Evolutionary conservation across 2,113 vertebrate genomes (phyloP).

Genomic region (Tauraco erythrolophus): DNA sequence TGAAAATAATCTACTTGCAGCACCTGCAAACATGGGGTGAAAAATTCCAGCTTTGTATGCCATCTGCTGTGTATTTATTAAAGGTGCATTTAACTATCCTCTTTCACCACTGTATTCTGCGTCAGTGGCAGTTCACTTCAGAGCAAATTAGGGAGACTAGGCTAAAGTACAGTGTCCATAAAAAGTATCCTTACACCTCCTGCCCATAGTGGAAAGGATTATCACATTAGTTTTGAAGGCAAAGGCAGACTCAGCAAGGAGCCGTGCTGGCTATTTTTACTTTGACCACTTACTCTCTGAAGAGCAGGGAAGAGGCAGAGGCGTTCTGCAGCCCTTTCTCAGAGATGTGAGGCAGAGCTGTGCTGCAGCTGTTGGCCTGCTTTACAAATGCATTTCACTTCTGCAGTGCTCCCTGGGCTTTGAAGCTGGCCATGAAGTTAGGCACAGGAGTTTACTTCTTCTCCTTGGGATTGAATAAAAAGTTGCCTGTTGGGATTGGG

Average conservation of each 20-base stretch:
- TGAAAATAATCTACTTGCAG: not conserved
- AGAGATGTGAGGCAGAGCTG: not conserved
- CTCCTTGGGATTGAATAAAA: not conserved
- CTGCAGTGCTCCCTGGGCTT: not conserved
- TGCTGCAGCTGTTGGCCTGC: not conserved
- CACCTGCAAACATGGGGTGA: not conserved
- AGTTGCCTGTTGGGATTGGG: not conserved
- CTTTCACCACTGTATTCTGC: not conserved
- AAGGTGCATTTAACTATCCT: not conserved
- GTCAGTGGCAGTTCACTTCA: not conserved
- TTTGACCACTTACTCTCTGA: not conserved
- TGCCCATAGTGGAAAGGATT: not conserved
- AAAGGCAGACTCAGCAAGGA: not conserved
- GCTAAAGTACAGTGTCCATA: not conserved
- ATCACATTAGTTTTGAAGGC: not conserved
- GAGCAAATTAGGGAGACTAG: not conserved
- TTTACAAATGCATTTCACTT: not conserved
- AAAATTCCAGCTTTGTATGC: not conserved
- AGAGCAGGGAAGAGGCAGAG: not conserved
- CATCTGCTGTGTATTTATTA: rapidly evolving
- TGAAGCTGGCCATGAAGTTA: not conserved
- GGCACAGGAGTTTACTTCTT: not conserved
- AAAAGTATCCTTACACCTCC: not conserved
- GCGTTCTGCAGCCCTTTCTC: not conserved
- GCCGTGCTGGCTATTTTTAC: not conserved